Conservation (phyloP, 2,888 invertebrate genomes). For the Catonia carolina region DNA sequence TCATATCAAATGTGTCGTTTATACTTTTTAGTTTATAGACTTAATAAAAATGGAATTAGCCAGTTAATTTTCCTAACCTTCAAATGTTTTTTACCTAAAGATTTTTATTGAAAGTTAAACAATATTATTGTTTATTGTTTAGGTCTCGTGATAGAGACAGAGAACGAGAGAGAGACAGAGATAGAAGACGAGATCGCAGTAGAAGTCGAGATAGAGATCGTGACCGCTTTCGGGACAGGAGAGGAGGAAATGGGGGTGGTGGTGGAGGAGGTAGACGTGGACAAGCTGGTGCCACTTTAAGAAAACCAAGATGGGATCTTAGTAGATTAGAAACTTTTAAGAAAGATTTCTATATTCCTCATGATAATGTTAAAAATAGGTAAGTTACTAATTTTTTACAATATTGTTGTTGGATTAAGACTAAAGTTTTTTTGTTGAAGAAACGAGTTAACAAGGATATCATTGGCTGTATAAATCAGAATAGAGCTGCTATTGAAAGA, state of each 20-base stretch:
- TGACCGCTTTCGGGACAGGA: constrained; percentile 12
- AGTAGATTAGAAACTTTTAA: constrained; percentile 74
- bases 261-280: constrained; percentile 41
- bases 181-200: constrained; percentile 17
- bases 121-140: no score
- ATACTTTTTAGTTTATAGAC: no score
- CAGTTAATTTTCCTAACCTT: no score
- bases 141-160: constrained; percentile 24
- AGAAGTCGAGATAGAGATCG: constrained; percentile 18
- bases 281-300: constrained; percentile 51
- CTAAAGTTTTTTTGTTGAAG: background rate
- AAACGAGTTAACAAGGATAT: background rate
- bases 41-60: no score
- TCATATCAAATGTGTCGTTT: no score
- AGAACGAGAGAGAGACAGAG: constrained; percentile 23
- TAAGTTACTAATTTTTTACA: constrained; percentile 7
- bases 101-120: no score
- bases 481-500: no score
- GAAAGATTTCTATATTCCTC: constrained; percentile 88
- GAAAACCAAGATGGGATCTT: constrained; percentile 85
- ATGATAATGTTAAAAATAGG: constrained; percentile 56
- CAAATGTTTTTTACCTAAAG: no score
- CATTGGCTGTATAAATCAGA: background rate
- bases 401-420: background rate
- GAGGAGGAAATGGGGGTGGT: constrained; percentile 39